A percentile compares a stretch with the other conserved stretches of the same genome.
Conservation (phyloP, 2,113 vertebrate species). For the Pheucticus melanocephalus region DNA sequence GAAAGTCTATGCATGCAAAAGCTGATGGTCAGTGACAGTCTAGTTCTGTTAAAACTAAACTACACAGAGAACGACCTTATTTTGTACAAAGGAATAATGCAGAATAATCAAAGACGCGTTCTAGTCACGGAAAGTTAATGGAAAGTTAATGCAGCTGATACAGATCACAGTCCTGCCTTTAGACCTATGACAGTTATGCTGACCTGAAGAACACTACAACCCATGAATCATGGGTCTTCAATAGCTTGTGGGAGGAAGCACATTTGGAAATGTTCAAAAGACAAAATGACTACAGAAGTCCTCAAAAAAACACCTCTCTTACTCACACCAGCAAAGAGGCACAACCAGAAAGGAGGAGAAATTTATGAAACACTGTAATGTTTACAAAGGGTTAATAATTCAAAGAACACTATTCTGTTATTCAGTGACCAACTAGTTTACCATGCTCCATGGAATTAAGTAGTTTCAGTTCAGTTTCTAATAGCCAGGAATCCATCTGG, state of each 20-base stretch:
- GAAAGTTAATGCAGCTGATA: constrained; percentile 49
- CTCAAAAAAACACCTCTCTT: background rate
- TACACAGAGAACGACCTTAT: constrained; percentile 10
- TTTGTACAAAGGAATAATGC: constrained; percentile 30
- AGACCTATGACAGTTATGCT: background rate
- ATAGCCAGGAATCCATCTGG: background rate
- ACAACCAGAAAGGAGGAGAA: background rate
- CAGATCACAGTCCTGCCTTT: constrained; percentile 2
- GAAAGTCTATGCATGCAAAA: constrained; percentile 49
- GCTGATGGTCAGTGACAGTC: constrained; percentile 38
- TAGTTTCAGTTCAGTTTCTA: background rate
- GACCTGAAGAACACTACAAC: constrained; percentile 1
- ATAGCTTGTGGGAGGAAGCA: background rate
- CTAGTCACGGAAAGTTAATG: background rate
- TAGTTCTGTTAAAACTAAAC: constrained; percentile 41
- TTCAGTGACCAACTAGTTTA: background rate
- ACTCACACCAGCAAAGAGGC: background rate
- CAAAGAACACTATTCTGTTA: background rate
- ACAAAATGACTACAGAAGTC: background rate
- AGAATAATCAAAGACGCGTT: background rate
- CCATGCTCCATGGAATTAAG: background rate
- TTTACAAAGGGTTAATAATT: constrained; percentile 8
- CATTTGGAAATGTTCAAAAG: constrained; percentile 4
- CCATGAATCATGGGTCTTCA: background rate
- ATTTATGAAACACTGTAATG: background rate